Base-by-base conservation (phyloP, 2,888 invertebrate genomes). In the Bellardia pandia region DNA sequence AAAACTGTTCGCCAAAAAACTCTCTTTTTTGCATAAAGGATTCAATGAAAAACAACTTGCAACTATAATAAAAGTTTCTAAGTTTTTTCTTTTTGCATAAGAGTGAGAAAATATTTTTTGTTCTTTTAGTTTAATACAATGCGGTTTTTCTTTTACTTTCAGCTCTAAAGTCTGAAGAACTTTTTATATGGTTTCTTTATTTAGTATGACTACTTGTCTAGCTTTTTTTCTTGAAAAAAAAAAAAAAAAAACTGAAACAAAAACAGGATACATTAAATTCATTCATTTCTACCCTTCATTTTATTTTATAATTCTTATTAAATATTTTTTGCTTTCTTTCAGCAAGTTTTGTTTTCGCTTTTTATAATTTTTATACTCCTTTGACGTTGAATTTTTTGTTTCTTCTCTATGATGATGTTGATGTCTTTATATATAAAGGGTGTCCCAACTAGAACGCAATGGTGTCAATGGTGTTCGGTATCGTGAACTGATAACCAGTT, bases 261-360 rank as follows among this genome's bases (percentile, higher is more conserved):
- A 82, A 84, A 81, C 77, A 81, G 77, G 77, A 87, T 85, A 85
- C 81, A 85, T 87, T 78, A 75, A 85, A 78, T 77, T 75, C 48
- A 48, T 51, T 14, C 68, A 66, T 84, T 84, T 78, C 56, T 85
- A 85, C 69, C 81, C 87, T 87, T 87, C 85, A 85, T 77, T 77
- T 86, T 86, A 76, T 75, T 81, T 85, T 85, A 78, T 82, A 85
- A 87, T 87, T 85, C 81, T 85, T 87, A 69, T 85, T 82, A 78
- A 85, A 82, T 42, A 11, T 60, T 78, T 76, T 79, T 81, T 77
- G 37, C 56, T 37, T 74, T 64, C 53, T 45, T 74, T 74, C 13
- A 33, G 23, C 13, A 45, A 14, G 14, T 68, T 62, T 58, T 48
- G 11, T 13, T 71, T 53, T 56, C 56, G 16, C 56, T n/a, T 9